Evolutionary conservation across 2,888 invertebrate genomes (phyloP), one percentile per base, ranked within the genome.

Genomic region (Leucoptera coffeella): DNA sequence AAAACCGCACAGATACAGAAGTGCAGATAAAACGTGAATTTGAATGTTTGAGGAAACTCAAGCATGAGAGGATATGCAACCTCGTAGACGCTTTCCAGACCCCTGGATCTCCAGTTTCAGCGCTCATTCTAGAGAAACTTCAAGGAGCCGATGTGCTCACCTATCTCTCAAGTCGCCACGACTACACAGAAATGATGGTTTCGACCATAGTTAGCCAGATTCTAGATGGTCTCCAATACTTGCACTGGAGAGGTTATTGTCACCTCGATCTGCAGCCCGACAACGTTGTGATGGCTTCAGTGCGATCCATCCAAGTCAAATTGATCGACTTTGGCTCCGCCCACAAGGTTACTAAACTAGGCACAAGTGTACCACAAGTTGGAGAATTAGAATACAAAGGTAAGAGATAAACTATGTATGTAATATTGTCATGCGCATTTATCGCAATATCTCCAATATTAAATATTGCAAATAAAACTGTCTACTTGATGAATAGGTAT

Each of bases 181-280:
- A 91, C 41, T 97, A 94, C 57, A 81, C 84, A 0, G 97, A 97
- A 55, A 91, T 95, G 56, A 84, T 85, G 56, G 91, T 96, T 1
- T 86, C 91, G 1, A 82, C 80, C 2, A 83, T 94, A 13, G 77
- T 95, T 22, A 77, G 82, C 3, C 96, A 97, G 65, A 64, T 92
- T 1, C 59, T 93, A 29, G 91, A 94, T 45, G 95, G 83, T 1
- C 64, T 96, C 1, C 94, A 95, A 57, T 97, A 94, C 55, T 67
- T 99, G 21, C 96, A 97, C 56, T 94, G 94, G 87, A 77, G 90
- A 41, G 93, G 93, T 3, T 80, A 82, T 38, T 86, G 87, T 39
- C 91, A 93, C 52, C 61, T 94, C 33, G 87, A 94, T 51, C 69
- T 95, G 25, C 91, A 96, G 54, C 96, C 96, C 0, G 93, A 94